These are phyloP conservation scores for Melanostoma mellinum DNA, from an alignment of 2,888 invertebrate species.

Conservation along the genomic window DNA sequence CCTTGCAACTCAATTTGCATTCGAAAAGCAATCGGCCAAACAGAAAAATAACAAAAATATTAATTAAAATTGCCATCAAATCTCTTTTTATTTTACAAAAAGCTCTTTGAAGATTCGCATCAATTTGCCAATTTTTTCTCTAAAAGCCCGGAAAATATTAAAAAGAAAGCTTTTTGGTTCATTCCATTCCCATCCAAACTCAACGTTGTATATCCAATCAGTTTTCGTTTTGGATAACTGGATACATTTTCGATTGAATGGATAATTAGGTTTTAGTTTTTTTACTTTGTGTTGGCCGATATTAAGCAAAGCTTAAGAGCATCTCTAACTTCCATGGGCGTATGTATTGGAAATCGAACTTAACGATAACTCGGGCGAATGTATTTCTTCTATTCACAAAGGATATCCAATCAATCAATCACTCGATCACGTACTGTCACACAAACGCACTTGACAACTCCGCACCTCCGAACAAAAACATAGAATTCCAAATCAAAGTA, in stretches of 20 bases:
- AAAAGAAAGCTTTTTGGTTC: too few relatives aligned
- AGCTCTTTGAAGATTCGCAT: too few relatives aligned
- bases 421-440: slow-evolving; percentile 65
- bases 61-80: too few relatives aligned
- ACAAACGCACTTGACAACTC: slow-evolving; percentile 63
- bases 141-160: too few relatives aligned
- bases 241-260: slow-evolving; percentile 30
- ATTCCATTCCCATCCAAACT: too few relatives aligned
- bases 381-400: slow-evolving; percentile 42
- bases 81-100: too few relatives aligned
- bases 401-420: slow-evolving; percentile 68
- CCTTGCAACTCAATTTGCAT: too few relatives aligned
- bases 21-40: too few relatives aligned
- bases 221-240: slow-evolving; percentile 14
- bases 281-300: slow-evolving; percentile 3
- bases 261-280: slow-evolving; percentile 45
- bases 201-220: background rate
- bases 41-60: too few relatives aligned
- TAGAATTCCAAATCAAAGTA: slow-evolving; percentile 67
- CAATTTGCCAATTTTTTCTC: too few relatives aligned
- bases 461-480: slow-evolving; percentile 55
- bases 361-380: background rate
- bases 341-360: background rate
- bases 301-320: background rate
- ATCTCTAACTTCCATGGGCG: background rate